A percentile compares a stretch with the other conserved stretches of the same genome.
Conservation (phyloP, 1,140 invertebrate species). For the Temnothorax curvispinosus region DNA sequence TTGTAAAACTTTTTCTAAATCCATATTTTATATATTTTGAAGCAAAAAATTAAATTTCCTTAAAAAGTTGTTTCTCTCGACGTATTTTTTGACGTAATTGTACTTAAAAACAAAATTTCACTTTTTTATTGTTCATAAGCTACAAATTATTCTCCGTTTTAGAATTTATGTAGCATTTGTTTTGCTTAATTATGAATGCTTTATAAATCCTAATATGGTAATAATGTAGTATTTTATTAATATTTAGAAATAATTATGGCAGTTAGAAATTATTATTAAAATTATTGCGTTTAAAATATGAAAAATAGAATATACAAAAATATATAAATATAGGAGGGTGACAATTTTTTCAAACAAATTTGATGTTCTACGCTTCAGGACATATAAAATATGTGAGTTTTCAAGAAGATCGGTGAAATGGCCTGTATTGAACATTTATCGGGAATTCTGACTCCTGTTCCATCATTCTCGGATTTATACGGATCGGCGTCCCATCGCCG, state of each 20-base stretch:
- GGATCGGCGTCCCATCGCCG: neutral
- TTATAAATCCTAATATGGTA: neutral
- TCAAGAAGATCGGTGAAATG: neutral
- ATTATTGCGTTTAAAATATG: neutral
- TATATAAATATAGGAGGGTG: neutral
- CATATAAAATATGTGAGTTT: neutral
- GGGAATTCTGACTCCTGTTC: conserved; percentile 1
- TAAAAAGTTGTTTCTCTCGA: neutral
- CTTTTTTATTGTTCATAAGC: neutral
- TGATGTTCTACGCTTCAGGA: neutral
- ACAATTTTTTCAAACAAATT: neutral
- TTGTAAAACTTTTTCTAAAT: neutral
- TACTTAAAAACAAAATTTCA: neutral
- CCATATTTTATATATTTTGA: neutral
- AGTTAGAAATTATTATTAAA: neutral
- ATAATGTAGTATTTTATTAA: neutral
- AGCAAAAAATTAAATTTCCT: neutral
- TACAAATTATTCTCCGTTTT: neutral
- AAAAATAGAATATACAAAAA: neutral
- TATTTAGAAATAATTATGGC: neutral
- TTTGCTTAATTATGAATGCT: neutral
- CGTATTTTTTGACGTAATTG: neutral
- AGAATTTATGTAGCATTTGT: neutral
- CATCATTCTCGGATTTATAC: conserved; percentile 38
- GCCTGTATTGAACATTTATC: neutral